Conservation (phyloP, 2,888 invertebrate genomes). For the Catocala fraxini region DNA sequence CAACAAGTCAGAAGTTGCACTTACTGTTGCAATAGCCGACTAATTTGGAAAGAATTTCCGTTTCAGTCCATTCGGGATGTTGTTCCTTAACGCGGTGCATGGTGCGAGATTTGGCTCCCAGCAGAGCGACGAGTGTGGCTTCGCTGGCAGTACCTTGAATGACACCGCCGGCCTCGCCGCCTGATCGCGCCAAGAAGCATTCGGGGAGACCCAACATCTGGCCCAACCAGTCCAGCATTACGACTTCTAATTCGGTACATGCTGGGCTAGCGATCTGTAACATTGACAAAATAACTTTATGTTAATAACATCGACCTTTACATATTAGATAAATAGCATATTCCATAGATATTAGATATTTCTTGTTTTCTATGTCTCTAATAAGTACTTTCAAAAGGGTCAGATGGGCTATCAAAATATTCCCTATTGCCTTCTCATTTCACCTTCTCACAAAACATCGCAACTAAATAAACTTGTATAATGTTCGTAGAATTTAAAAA, state of each 20-base stretch:
- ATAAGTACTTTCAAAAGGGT: too few species aligned
- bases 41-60: constrained; percentile 92
- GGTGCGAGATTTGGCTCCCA: constrained; percentile 95
- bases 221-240: constrained; percentile 98
- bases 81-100: constrained; percentile 90
- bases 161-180: constrained; percentile 95
- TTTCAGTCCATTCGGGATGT: constrained; percentile 92
- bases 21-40: constrained; percentile 95
- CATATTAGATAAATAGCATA: too few species aligned
- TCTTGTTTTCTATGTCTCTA: too few species aligned
- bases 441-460: too few species aligned
- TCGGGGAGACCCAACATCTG: constrained; percentile 96
- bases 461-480: too few species aligned
- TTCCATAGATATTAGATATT: too few species aligned
- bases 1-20: constrained; percentile 52
- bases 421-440: too few species aligned
- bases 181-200: constrained; percentile 94
- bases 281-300: not conserved
- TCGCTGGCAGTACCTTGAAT: constrained; percentile 98
- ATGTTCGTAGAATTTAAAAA: too few species aligned
- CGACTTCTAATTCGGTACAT: constrained; percentile 97
- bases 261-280: constrained; percentile 96
- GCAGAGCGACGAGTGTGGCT: constrained; percentile 95
- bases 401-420: too few species aligned
- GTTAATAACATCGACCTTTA: too few species aligned